phyloP scores from a whole-genome alignment of 1,140 invertebrate genomes.

The Aricia agestis region DNA sequence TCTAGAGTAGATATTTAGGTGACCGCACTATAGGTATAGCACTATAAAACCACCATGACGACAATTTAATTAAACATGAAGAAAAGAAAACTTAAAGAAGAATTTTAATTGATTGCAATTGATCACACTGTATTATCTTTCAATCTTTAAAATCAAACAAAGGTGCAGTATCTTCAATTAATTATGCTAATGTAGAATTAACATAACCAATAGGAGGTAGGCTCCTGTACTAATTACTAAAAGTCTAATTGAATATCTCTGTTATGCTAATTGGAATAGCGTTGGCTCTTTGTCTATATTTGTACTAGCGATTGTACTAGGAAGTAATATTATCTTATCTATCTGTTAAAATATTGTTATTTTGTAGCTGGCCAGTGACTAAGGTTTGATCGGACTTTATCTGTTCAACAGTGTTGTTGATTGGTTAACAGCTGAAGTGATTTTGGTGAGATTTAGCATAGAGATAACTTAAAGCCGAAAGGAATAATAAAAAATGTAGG shows the following conservation, averaged over 20 bases:
- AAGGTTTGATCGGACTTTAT: background rate
- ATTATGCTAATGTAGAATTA: slow-evolving; percentile 34
- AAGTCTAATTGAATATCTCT: slow-evolving; percentile 46
- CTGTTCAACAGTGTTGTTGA: too few relatives aligned
- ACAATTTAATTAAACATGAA: too few relatives aligned
- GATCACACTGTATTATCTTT: too few relatives aligned
- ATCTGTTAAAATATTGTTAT: background rate
- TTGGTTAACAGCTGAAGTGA: too few relatives aligned
- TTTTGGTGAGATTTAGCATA: too few relatives aligned
- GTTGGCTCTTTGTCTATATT: slow-evolving; percentile 22
- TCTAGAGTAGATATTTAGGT: too few relatives aligned
- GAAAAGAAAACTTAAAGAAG: too few relatives aligned
- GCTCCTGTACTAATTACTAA: slow-evolving; percentile 36
- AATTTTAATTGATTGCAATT: too few relatives aligned
- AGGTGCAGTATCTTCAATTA: slow-evolving; percentile 22
- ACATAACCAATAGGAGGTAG: slow-evolving; percentile 31
- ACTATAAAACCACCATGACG: background rate
- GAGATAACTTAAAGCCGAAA: too few relatives aligned
- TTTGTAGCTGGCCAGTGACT: background rate
- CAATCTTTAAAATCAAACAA: background rate
- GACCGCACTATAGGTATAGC: too few relatives aligned
- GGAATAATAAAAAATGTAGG: too few relatives aligned
- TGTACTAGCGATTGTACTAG: slow-evolving; percentile 17
- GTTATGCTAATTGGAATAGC: slow-evolving; percentile 46
- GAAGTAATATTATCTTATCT: slow-evolving; percentile 9